Conservation (phyloP, 35 echinoderm and acorn worm genomes). For the Lytechinus pictus region DNA sequence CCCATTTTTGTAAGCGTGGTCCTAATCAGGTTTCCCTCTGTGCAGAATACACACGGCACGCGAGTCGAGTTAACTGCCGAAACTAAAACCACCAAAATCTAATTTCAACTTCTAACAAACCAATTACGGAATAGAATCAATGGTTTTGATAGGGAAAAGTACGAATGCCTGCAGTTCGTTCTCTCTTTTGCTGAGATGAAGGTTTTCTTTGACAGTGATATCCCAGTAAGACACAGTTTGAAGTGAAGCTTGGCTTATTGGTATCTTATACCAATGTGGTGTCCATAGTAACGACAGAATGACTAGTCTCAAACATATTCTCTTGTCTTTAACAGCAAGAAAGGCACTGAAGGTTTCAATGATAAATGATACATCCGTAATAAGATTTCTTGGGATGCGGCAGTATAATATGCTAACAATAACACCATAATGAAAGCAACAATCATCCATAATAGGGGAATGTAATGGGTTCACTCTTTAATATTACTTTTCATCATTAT, state of each 20-base stretch:
- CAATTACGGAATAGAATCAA: background rate
- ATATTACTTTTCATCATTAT: too few relatives aligned
- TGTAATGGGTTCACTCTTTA: too few relatives aligned
- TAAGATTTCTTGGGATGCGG: too few relatives aligned
- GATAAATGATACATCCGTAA: too few relatives aligned
- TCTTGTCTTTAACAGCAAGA: background rate
- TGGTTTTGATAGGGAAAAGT: constrained; percentile 12
- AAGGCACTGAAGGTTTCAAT: background rate
- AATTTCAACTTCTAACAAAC: constrained; percentile 20
- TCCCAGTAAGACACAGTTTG: background rate
- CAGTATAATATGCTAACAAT: too few relatives aligned
- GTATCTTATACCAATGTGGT: background rate
- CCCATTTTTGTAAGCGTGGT: background rate
- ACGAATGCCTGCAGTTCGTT: constrained; percentile 9
- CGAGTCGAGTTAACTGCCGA: background rate
- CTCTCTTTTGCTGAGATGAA: background rate
- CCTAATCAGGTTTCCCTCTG: constrained; percentile 1
- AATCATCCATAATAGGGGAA: too few relatives aligned
- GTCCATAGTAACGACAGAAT: background rate
- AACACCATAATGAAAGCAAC: too few relatives aligned
- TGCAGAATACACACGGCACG: background rate
- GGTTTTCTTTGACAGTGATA: background rate
- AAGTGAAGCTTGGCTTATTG: background rate
- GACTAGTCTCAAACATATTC: background rate
- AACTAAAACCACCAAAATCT: constrained; percentile 9